These are phyloP conservation scores for Oceanodroma tethys DNA, from an alignment of 2,113 vertebrate genomes.

Conservation along the genomic window DNA sequence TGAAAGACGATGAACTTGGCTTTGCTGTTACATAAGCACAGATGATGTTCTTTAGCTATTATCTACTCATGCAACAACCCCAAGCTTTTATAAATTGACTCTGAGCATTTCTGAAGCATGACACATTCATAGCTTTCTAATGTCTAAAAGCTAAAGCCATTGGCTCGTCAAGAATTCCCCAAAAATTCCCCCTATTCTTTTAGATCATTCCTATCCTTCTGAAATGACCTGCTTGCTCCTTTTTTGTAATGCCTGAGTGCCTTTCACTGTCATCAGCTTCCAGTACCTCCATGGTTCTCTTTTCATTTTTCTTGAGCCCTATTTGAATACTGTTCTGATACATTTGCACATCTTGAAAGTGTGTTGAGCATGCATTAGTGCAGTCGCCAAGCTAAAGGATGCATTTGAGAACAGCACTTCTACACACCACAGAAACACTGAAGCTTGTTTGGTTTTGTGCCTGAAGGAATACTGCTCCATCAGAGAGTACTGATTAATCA, in stretches of 20 bases:
- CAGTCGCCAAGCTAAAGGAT: accelerated
- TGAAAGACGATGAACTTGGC: neutral
- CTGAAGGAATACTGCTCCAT: neutral
- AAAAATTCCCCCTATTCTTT: neutral
- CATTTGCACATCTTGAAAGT: neutral
- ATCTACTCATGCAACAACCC: neutral
- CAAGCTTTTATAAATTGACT: neutral
- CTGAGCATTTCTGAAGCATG: neutral
- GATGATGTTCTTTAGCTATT: neutral
- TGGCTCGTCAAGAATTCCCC: neutral
- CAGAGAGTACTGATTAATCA: neutral
- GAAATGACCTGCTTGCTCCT: neutral
- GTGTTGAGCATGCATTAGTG: neutral
- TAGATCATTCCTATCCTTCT: neutral
- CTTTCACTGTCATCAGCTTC: neutral
- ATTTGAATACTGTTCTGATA: neutral
- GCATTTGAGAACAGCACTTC: neutral
- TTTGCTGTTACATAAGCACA: neutral
- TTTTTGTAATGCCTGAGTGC: neutral
- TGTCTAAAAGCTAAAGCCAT: neutral
- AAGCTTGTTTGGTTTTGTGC: neutral
- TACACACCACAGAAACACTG: neutral
- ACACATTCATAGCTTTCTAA: neutral
- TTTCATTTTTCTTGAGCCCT: neutral
- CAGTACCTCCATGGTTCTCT: neutral